Evolutionary conservation across 2,888 invertebrate species (phyloP).

Genomic region (Cryptophagus acutangulus): DNA sequence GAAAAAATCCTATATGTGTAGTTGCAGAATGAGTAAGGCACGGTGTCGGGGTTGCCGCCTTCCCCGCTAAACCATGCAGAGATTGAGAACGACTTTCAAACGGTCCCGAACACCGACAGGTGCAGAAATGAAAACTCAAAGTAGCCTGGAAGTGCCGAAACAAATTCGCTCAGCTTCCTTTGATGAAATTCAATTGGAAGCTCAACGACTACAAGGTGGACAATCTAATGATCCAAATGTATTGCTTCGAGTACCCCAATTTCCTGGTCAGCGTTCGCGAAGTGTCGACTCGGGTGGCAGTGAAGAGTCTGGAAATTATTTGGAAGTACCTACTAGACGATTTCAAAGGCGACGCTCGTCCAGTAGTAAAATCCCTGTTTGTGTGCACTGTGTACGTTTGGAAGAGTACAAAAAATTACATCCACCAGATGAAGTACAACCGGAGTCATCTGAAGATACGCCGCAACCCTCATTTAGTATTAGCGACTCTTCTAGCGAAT

Average conservation of each 20-base stretch:
- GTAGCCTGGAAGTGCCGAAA: conserved; percentile 85
- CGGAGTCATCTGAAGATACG: conserved; percentile 29
- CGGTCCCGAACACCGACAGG: conserved; percentile 84
- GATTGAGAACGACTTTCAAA: conserved; percentile 80
- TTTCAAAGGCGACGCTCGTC: conserved; percentile 62
- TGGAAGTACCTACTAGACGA: conserved; percentile 53
- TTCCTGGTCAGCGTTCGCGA: conserved; percentile 65
- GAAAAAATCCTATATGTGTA: too few species aligned
- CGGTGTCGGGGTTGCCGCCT: conserved; percentile 20
- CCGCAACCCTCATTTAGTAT: conserved; percentile 46
- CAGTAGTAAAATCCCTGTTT: conserved; percentile 56
- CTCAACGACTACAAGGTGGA: conserved; percentile 56
- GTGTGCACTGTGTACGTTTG: conserved; percentile 72
- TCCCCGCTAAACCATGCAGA: conserved; percentile 57
- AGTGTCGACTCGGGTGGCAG: conserved; percentile 76
- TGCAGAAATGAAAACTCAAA: conserved; percentile 87
- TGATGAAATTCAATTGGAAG: conserved; percentile 81
- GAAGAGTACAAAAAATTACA: conserved; percentile 65
- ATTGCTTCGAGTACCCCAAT: conserved; percentile 63
- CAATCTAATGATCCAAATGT: conserved; percentile 41
- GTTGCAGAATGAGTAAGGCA: conserved; percentile 24
- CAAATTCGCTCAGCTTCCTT: conserved; percentile 87
- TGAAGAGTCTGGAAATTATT: conserved; percentile 58
- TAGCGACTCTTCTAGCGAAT: conserved; percentile 52
- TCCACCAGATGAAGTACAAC: conserved; percentile 47